These are phyloP conservation scores for Scaptomyza pallida DNA, from an alignment of 1,140 invertebrate species.

Conservation along the genomic window DNA sequence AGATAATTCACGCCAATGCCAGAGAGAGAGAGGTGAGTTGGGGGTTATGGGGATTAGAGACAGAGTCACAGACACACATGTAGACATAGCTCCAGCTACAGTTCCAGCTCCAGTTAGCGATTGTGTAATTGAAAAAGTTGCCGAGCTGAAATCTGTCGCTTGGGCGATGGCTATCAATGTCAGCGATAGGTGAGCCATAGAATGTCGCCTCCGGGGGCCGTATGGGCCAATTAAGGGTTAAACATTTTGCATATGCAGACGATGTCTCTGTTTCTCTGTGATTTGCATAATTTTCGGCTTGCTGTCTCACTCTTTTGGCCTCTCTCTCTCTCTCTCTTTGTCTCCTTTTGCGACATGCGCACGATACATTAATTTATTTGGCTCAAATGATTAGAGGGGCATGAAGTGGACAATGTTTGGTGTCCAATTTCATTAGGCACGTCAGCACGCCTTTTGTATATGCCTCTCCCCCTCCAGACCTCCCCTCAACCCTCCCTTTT, in stretches of 20 bases:
- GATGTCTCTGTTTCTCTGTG: conserved; percentile 21
- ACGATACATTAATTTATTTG: conserved; percentile 54
- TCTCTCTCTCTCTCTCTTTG: not conserved
- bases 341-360: conserved; percentile 25
- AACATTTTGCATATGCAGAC: conserved; percentile 75
- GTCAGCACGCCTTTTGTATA: conserved; percentile 50
- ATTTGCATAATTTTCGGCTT: conserved; percentile 80
- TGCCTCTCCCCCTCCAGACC: not conserved
- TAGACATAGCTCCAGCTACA: not conserved
- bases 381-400: conserved; percentile 17
- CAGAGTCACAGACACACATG: not conserved
- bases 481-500: not conserved
- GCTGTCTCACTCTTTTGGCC: conserved; percentile 27
- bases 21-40: not conserved
- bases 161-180: conserved; percentile 75
- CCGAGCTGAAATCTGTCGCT: conserved; percentile 26
- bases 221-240: conserved; percentile 80
- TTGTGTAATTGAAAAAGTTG: conserved; percentile 76
- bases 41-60: conserved; percentile 4
- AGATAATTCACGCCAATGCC: conserved; percentile 80
- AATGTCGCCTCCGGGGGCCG: conserved; percentile 47
- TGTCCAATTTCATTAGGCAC: conserved; percentile 83
- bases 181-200: conserved; percentile 69
- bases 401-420: conserved; percentile 50
- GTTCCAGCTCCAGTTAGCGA: conserved; percentile 33